Base-by-base conservation (phyloP, 2,797 vertebrate species). In the Falco rusticolus region DNA sequence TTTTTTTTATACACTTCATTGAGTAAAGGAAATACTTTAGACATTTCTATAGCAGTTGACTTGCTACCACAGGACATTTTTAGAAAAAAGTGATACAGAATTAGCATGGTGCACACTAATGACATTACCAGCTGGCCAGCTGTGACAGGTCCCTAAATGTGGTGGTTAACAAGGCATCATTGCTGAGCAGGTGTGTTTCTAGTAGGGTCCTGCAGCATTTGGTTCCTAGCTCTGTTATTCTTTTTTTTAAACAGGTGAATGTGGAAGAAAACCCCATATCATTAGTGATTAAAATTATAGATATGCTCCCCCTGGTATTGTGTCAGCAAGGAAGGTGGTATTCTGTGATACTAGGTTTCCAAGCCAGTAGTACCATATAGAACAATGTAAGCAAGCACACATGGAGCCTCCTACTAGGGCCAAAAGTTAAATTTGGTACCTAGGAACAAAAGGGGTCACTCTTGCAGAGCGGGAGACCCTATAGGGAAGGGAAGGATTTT, bases 11-110 rank as follows among this genome's bases (percentile, higher is more conserved):
- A 94, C 83, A 85, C 81, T 77, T 84, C 86, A 50, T 94, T 90
- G 91, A 90, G 93, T 91, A 91, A 91, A 96, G 71, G n/a, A 83
- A 87, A 85, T 80, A 53, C n/a, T 89, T 34, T 69, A 59, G 82
- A 60, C 53, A 66, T 60, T n/a, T 94, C 70, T 79, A 64, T 80
- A 78, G 64, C 56, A 66, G 51, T 64, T 91, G 56, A 74, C 48
- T 85, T 89, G 28, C 25, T 83, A 91, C 45, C 19, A 28, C 41
- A 92, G 71, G 87, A 93, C 21, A 16, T 45, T 39, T 61, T 74
- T 31, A 47, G 7, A 60, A 82, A 70, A 33, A 60, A 88, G 12
- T 59, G 50, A 48, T 71, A 18, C 21, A 50, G 48, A 85, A 6
- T 60, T 92, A 70, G 19, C 16, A 11, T 53, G 71, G 39, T n/a